A percentile compares a stretch with the other conserved stretches of the same genome.
These are phyloP conservation scores for Pseudanteris insignis DNA, from an alignment of 2,888 invertebrate genomes.

Conservation along the genomic window DNA sequence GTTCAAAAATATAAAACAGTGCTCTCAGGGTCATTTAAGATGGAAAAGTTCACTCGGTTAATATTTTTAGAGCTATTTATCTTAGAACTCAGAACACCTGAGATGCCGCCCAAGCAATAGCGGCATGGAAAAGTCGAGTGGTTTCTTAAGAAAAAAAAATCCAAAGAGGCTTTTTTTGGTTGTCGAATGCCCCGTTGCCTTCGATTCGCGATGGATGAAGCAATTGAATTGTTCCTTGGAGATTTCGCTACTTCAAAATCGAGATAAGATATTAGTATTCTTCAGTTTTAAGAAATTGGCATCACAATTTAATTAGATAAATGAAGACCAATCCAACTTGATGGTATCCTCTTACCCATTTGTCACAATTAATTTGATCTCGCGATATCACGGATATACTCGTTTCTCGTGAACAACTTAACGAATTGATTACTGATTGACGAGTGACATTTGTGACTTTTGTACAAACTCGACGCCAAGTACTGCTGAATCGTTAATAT, in stretches of 20 bases:
- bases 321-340: not conserved
- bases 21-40: slow-evolving; percentile 32
- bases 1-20: slow-evolving; percentile 34
- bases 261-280: slow-evolving; percentile 4
- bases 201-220: slow-evolving; percentile 35
- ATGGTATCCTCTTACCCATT: too few species aligned
- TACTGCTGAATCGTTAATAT: slow-evolving; percentile 24
- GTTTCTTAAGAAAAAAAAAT: slow-evolving; percentile 34
- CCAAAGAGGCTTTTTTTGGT: slow-evolving; percentile 36
- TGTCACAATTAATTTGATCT: too few species aligned
- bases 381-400: too few species aligned
- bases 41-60: slow-evolving; percentile 30
- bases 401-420: too few species aligned
- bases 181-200: slow-evolving; percentile 28
- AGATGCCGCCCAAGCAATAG: slow-evolving; percentile 24
- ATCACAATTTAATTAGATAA: too few species aligned
- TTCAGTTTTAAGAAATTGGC: too few species aligned
- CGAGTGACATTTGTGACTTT: slow-evolving; percentile 1
- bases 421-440: slow-evolving; percentile 5
- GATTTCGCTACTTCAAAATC: slow-evolving; percentile 19
- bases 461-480: slow-evolving; percentile 5
- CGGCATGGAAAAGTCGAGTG: slow-evolving; percentile 38
- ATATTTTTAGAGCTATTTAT: slow-evolving; percentile 44
- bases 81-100: slow-evolving; percentile 35
- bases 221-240: slow-evolving; percentile 25